These are phyloP conservation scores for Bombus waltoni DNA, from an alignment of 1,140 invertebrate genomes.

Conservation along the genomic window DNA sequence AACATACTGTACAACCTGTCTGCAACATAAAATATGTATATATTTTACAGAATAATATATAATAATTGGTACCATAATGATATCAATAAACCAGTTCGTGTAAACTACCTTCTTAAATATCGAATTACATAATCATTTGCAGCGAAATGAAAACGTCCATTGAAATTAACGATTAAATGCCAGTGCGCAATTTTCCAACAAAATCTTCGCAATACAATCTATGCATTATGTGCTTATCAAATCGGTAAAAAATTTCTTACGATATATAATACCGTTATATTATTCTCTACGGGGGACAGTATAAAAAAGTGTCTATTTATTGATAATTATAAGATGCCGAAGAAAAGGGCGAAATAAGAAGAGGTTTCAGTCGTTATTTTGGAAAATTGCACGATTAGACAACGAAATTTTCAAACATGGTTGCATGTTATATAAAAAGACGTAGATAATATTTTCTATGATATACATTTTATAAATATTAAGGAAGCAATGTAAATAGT, in stretches of 20 bases:
- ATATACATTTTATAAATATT: slow-evolving; percentile 36
- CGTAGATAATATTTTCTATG: slow-evolving; percentile 32
- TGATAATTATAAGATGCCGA: slow-evolving; percentile 8
- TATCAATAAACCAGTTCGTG: slow-evolving; percentile 41
- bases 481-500: slow-evolving; percentile 13
- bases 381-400: slow-evolving; percentile 50
- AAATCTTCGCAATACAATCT: slow-evolving; percentile 8
- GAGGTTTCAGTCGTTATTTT: not conserved
- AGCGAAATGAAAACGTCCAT: slow-evolving; percentile 9
- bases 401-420: slow-evolving; percentile 38
- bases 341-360: not conserved
- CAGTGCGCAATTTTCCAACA: slow-evolving; percentile 59
- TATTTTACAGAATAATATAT: slow-evolving; percentile 73
- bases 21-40: slow-evolving; percentile 75
- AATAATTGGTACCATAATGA: slow-evolving; percentile 52
- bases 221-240: not conserved
- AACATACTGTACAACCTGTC: slow-evolving; percentile 69
- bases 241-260: not conserved
- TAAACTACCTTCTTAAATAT: slow-evolving; percentile 54
- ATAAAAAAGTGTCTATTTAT: not conserved
- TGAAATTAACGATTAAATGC: slow-evolving; percentile 32
- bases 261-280: not conserved
- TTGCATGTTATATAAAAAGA: slow-evolving; percentile 34
- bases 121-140: slow-evolving; percentile 45
- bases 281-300: not conserved